A percentile compares a stretch with the other conserved stretches of the same genome.
phyloP scores from a whole-genome alignment of 30 jellyfish, hydroid and myxozoan species.

The Turritopsis dohrnii region DNA sequence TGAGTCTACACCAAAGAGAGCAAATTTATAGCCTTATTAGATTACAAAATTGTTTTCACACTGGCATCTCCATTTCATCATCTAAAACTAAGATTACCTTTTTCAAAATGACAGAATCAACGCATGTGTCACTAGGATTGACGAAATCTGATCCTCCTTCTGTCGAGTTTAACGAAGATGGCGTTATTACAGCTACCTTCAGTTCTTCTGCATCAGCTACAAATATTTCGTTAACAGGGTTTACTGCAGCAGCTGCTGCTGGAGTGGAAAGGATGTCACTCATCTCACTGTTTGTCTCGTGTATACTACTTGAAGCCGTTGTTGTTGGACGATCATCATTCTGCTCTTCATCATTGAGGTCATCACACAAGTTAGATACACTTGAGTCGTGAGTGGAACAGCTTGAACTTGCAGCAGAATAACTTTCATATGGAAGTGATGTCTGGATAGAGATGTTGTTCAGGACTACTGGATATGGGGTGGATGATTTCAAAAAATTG shows the following conservation, averaged over 20 bases:
- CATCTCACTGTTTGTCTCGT: not conserved
- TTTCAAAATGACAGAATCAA: not conserved
- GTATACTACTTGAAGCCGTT: not conserved
- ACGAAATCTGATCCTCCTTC: not conserved
- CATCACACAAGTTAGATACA: not conserved
- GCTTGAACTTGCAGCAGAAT: not conserved
- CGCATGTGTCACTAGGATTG: not conserved
- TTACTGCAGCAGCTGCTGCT: not conserved
- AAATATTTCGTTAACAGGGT: not conserved
- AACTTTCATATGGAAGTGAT: not conserved
- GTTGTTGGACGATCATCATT: too few relatives aligned
- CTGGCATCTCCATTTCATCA: not conserved
- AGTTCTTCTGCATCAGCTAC: not conserved
- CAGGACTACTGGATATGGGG: not conserved
- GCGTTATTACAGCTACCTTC: not conserved
- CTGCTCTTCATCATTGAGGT: not conserved
- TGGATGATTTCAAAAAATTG: not conserved
- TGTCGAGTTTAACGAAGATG: not conserved
- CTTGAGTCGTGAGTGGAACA: not conserved
- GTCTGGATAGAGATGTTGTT: not conserved
- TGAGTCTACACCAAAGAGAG: conserved; percentile 7
- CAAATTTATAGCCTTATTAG: too few relatives aligned
- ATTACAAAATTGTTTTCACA: not conserved
- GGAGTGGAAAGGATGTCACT: not conserved
- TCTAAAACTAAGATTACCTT: not conserved